Percentiles rank a stretch among this genome's conserved stretches.
These are phyloP conservation scores for Danio rerio DNA, from an alignment of 2,113 vertebrate species.

Conservation along the genomic window DNA sequence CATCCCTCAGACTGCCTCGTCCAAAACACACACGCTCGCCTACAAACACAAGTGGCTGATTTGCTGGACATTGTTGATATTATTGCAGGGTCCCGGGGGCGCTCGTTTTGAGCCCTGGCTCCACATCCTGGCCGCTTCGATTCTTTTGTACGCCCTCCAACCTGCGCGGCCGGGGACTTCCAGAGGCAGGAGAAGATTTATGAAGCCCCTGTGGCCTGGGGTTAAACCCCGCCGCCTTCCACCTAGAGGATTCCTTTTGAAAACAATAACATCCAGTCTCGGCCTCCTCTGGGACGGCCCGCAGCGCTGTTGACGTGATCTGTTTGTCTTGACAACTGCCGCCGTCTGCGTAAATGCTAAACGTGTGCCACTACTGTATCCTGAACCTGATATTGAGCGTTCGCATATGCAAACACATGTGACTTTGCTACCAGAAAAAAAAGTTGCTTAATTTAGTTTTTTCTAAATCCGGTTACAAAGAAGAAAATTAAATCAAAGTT, in stretches of 20 bases:
- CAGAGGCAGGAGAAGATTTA: slow-evolving; percentile 90
- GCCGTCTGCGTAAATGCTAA: slow-evolving; percentile 65
- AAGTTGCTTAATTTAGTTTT: too few relatives aligned
- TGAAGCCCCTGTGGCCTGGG: slow-evolving; percentile 80
- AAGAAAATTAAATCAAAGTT: too few relatives aligned
- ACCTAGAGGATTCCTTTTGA: slow-evolving; percentile 84
- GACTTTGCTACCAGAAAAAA: not conserved
- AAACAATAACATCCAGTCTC: slow-evolving; percentile 90
- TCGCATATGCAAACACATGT: not conserved
- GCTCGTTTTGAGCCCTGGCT: slow-evolving; percentile 63
- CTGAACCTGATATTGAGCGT: not conserved
- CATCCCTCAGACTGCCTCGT: slow-evolving; percentile 38
- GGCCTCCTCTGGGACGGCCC: slow-evolving; percentile 74
- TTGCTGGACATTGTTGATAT: slow-evolving; percentile 87
- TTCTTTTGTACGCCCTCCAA: slow-evolving; percentile 88
- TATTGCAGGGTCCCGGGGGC: slow-evolving; percentile 85
- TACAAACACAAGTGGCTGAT: slow-evolving; percentile 69
- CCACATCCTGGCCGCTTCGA: slow-evolving; percentile 88
- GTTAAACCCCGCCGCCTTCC: slow-evolving; percentile 80
- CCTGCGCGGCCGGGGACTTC: slow-evolving; percentile 85
- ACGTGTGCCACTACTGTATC: slow-evolving; percentile 10
- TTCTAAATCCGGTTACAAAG: too few relatives aligned
- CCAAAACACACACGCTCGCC: slow-evolving; percentile 55
- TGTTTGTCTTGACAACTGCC: slow-evolving; percentile 84
- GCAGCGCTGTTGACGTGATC: slow-evolving; percentile 75